Conservation (phyloP, 1,140 invertebrate species). For the Lutraria rhynchaena region DNA sequence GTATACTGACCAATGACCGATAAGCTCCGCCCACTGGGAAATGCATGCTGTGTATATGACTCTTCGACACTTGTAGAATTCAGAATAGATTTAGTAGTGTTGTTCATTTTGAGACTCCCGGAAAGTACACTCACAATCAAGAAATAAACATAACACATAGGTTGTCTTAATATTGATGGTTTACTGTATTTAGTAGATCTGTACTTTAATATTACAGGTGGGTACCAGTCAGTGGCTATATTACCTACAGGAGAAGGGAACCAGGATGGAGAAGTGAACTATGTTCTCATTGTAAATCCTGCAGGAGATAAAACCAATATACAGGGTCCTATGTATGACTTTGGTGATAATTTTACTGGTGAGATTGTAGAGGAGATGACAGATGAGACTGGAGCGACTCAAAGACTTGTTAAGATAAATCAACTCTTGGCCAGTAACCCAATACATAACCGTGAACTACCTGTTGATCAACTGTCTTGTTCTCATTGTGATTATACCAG, state of each 20-base stretch:
- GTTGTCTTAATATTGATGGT: no score
- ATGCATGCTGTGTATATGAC: no score
- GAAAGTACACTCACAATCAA: no score
- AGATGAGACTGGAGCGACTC: conserved; percentile 86
- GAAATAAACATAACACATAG: no score
- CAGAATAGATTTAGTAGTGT: no score
- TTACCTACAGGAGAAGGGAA: conserved; percentile 90
- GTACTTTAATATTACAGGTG: no score
- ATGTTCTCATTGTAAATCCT: conserved; percentile 93
- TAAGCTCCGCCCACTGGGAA: no score
- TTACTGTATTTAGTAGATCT: no score
- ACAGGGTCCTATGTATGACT: conserved; percentile 37
- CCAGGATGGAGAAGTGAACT: conserved; percentile 89
- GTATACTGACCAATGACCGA: no score
- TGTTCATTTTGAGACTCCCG: no score
- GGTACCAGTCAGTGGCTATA: conserved; percentile 92
- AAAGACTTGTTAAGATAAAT: conserved; percentile 83
- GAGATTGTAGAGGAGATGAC: conserved; percentile 84
- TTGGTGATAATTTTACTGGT: conserved; percentile 33
- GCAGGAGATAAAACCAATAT: conserved; percentile 77
- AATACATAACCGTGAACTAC: not conserved
- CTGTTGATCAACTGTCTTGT: conserved; percentile 87
- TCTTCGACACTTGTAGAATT: no score
- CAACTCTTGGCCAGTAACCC: conserved; percentile 11
- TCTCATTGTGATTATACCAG: conserved; percentile 95